Base-by-base conservation (phyloP, 2,888 invertebrate genomes). In the Syritta pipiens region DNA sequence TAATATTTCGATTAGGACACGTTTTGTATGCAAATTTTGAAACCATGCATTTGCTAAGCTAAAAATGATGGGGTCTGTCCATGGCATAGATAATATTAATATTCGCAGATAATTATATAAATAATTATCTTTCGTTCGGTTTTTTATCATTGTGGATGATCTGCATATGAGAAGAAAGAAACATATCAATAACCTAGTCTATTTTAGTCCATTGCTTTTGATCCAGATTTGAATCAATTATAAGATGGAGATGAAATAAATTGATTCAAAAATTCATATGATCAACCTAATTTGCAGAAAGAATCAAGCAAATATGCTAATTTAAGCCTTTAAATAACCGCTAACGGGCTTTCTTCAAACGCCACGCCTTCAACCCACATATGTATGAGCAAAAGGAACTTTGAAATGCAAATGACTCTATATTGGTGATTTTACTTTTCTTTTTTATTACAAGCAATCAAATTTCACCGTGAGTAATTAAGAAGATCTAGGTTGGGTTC, bases 401-500 rank as follows among this genome's bases (percentile, higher is more conserved):
- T 53, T 51, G 22, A 60, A 60, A 65, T 55, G 14, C 32, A 6
- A 20, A 4, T 5, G 26, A 37, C 10, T n/a, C n/a, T n/a, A n/a
- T n/a, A 22, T 42, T 37, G 22, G 48, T 14, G 24, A 53, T 57
- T 57, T 63, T 62, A 40, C 60, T 67, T 68, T 57, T 62, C 35
- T 57, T 22, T 35, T 35, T 35, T n/a, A 35, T 55, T 55, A 37
- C 1, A 53, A 49, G 9, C 28, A 46, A 40, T 3, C 14, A 63
- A 62, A 37, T 76, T 68, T 75, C 75, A 62, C 75, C 55, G 12
- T 14, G 1, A 9, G 19, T 19, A 30, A 30, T 19, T 59, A 37
- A 37, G 7, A 12, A 20, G 51, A 69, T 42, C 37, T 63, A 12
- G 62, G 62, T 69, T 62, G 51, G 51, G 49, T 69, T 69, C 35